These are phyloP conservation scores for human DNA, from an alignment of 2,113 vertebrate species.

Conservation along the genomic window GRCh38 chr7:47030501-47031000, in stretches of 20 bases:
- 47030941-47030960: not conserved
- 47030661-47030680: accelerated
- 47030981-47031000: not conserved
- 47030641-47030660: not conserved
- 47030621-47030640: accelerated
- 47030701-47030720: not conserved
- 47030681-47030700: not conserved
- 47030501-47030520: not conserved
- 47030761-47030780: too few species aligned
- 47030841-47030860: accelerated
- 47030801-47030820: not conserved
- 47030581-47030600: not conserved
- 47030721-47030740: not conserved
- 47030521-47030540: not conserved
- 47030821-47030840: not conserved
- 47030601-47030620: accelerated
- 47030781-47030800: not conserved
- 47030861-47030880: not conserved
- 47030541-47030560: not conserved
- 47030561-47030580: not conserved
- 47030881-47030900: accelerated
- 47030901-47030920: accelerated
- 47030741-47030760: accelerated
- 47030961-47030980: not conserved
- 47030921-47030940: not conserved